These are phyloP conservation scores for Actinemys pallida DNA, from an alignment of 2,113 vertebrate species.

Conservation along the genomic window DNA sequence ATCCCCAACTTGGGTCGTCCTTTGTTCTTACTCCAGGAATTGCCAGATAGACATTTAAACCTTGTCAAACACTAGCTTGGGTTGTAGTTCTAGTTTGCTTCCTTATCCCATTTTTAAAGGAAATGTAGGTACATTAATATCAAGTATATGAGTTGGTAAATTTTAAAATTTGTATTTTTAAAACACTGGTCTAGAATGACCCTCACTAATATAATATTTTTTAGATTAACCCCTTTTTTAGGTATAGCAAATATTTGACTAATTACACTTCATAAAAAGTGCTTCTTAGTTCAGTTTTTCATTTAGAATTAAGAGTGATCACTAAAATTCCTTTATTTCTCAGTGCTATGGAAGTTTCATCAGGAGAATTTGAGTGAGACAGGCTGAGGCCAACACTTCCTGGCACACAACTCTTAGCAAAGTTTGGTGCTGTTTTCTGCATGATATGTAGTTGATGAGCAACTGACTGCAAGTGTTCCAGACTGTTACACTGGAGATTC, in stretches of 20 bases:
- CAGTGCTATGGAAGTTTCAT: not conserved
- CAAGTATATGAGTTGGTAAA: not conserved
- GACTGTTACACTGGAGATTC: not conserved
- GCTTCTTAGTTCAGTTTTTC: not conserved
- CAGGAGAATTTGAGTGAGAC: not conserved
- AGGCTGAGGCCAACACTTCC: not conserved
- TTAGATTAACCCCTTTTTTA: not conserved
- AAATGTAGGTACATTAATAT: not conserved
- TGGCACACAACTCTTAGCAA: not conserved
- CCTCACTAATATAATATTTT: not conserved
- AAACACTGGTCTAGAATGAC: not conserved
- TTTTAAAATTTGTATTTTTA: not conserved
- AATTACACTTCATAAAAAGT: not conserved
- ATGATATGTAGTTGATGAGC: not conserved
- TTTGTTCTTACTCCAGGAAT: not conserved
- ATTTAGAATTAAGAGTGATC: not conserved
- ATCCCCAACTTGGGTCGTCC: not conserved
- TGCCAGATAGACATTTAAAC: not conserved
- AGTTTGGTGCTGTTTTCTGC: not conserved
- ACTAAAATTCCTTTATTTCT: not conserved
- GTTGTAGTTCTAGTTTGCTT: not conserved
- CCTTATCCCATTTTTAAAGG: not conserved
- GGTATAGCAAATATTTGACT: not conserved
- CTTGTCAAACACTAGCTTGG: not conserved
- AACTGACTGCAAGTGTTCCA: not conserved